Base-by-base conservation (phyloP, 1,140 invertebrate species). In the Vanessa atalanta region DNA sequence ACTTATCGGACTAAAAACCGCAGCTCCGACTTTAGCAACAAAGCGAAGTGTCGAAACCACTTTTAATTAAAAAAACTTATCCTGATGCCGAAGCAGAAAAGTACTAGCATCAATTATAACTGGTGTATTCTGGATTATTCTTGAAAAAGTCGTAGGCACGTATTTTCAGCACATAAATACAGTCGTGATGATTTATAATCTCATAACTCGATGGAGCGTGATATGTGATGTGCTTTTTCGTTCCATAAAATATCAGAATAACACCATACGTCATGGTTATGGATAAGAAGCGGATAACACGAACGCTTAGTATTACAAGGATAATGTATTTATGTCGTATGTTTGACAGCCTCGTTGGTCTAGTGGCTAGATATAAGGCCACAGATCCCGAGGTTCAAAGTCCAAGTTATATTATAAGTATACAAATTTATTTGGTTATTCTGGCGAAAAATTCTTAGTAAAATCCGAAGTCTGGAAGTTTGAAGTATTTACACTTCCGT, bases 201-300 rank as follows among this genome's bases (percentile, higher is more conserved):
- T 76, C 74, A 76, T 76, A 76, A 76, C 74, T 72, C 69, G 69
- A 76, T 72, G 57, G 74, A 64, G 31, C n/a, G 65, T 76, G 70
- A 76, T 76, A 76, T 76, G 74, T 60, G 74, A 76, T 76, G 57
- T 65, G 55, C 73, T 66, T 14, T 50, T 47, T 65, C 66, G 53
- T 7, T 55, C 69, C 69, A 76, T 76, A 76, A 76, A 76, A 50
- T 76, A 76, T 76, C 70, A 67, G 69, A 76, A 76, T 71, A 71
- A 76, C 69, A 63, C 69, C 63, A 76, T 71, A 75, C 47, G 69
- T 76, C 74, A 76, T 72, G 48, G 65, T 23, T 47, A 53, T 16
- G 72, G 53, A 63, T 73, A 67, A 61, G 68, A 65, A 66, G 47
- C 55, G 65, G 72, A 26, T 57, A 55, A 55, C 16, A 57, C 53